Percentiles rank a stretch among this genome's conserved stretches.
Conservation (phyloP, 2,888 invertebrate genomes). For the Acanthosepion esculentum region DNA sequence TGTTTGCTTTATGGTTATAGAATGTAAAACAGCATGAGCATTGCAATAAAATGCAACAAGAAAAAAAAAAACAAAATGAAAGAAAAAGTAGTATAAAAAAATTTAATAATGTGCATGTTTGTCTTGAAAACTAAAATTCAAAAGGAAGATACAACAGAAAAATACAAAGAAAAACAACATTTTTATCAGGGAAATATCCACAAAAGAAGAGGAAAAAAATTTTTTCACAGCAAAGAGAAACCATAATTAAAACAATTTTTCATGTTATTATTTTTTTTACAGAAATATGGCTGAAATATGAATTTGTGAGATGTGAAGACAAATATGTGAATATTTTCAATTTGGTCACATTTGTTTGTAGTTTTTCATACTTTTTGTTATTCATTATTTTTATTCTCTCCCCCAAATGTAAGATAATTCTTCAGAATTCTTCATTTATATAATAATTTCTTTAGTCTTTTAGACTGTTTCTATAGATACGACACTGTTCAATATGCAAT, state of each 20-base stretch:
- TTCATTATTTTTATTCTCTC: neutral
- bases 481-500: too few relatives aligned
- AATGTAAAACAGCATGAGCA: too few relatives aligned
- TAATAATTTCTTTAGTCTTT: neutral
- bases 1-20: too few relatives aligned
- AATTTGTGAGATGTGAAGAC: neutral
- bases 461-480: neutral
- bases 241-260: neutral
- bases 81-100: too few relatives aligned
- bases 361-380: neutral
- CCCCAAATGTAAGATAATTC: neutral
- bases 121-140: too few relatives aligned
- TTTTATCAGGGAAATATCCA: slow-evolving; percentile 22
- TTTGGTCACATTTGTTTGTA: neutral
- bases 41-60: too few relatives aligned
- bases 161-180: neutral
- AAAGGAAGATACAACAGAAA: neutral
- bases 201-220: neutral
- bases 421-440: neutral
- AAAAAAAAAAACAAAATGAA: too few relatives aligned
- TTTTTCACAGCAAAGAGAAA: neutral
- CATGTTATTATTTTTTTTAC: neutral
- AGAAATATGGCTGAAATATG: slow-evolving; percentile 33
- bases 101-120: too few relatives aligned
- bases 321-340: neutral